Percentiles rank a stretch among this genome's conserved stretches.
phyloP scores from a whole-genome alignment of 2,888 invertebrate genomes.

The Cosmia pyralina region DNA sequence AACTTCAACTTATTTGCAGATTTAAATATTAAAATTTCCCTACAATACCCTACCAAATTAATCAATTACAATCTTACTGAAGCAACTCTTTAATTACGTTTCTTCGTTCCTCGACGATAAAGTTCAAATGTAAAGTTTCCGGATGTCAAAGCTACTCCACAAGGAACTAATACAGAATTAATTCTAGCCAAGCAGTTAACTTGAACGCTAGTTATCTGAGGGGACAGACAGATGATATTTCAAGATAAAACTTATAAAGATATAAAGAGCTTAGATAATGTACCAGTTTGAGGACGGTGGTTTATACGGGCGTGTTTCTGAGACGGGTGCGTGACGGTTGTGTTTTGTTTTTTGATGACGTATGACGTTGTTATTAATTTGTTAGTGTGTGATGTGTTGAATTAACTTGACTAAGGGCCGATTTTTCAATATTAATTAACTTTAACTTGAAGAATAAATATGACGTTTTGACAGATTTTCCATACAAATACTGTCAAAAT shows the following conservation, averaged over 20 bases:
- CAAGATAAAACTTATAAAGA: conserved; percentile 77
- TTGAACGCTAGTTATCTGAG: conserved; percentile 32
- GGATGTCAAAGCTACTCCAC: conserved; percentile 47
- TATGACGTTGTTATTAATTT: background rate
- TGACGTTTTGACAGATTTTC: no score
- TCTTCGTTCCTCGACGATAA: conserved; percentile 7
- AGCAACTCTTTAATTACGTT: background rate
- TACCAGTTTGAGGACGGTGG: conserved; percentile 36
- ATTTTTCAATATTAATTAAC: no score
- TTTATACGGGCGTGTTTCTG: conserved; percentile 9
- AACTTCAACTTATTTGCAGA: background rate
- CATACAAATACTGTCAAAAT: no score
- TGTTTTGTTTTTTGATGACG: background rate
- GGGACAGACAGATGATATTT: conserved; percentile 76
- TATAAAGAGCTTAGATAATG: conserved; percentile 71
- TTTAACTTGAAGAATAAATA: no score
- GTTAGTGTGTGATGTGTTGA: no score
- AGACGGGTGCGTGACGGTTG: background rate
- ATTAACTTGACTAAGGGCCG: no score
- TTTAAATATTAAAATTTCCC: background rate
- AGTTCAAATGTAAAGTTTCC: conserved; percentile 44
- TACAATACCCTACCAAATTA: background rate
- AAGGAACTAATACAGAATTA: conserved; percentile 62
- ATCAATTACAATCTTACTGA: background rate
- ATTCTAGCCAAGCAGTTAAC: conserved; percentile 72